Percentiles rank a stretch among this genome's conserved stretches.
Evolutionary conservation across 1,140 invertebrate genomes (phyloP).

Genomic region (Lasioglossum albipes): DNA sequence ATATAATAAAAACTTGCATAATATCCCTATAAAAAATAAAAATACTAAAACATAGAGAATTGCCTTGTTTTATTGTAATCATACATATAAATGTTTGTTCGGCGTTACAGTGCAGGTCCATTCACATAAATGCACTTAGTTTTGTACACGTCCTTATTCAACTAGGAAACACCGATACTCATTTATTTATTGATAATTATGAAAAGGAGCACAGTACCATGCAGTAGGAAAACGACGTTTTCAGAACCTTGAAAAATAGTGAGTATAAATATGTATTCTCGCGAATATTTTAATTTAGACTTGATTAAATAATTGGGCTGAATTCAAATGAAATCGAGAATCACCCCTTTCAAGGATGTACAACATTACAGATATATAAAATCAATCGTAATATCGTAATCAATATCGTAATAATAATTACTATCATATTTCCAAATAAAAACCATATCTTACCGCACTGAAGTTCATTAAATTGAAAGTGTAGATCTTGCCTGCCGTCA

Average conservation of each 20-base stretch:
- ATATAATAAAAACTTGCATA: too few species aligned
- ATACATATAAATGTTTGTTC: background rate
- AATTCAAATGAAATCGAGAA: too few species aligned
- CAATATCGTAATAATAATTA: too few species aligned
- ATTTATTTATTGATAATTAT: background rate
- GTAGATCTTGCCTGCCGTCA: conserved; percentile 64
- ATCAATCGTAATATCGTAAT: too few species aligned
- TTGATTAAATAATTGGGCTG: too few species aligned
- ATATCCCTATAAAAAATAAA: too few species aligned
- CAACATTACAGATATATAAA: too few species aligned
- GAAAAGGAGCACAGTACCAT: conserved; percentile 58
- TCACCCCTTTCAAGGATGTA: too few species aligned
- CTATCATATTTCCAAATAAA: background rate
- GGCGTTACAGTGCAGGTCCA: background rate
- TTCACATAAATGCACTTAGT: background rate
- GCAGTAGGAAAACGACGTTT: conserved; percentile 60
- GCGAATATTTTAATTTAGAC: too few species aligned
- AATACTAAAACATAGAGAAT: background rate
- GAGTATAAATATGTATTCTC: background rate
- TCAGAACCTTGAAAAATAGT: conserved; percentile 52
- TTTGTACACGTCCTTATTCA: too few species aligned
- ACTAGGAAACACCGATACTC: background rate
- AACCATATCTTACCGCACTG: conserved; percentile 49
- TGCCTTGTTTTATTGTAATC: conserved; percentile 13
- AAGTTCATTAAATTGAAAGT: conserved; percentile 64